Percentiles rank a stretch among this genome's conserved stretches.
Evolutionary conservation across 2,113 vertebrate genomes (phyloP).

Genomic region (Carassius gibelio): DNA sequence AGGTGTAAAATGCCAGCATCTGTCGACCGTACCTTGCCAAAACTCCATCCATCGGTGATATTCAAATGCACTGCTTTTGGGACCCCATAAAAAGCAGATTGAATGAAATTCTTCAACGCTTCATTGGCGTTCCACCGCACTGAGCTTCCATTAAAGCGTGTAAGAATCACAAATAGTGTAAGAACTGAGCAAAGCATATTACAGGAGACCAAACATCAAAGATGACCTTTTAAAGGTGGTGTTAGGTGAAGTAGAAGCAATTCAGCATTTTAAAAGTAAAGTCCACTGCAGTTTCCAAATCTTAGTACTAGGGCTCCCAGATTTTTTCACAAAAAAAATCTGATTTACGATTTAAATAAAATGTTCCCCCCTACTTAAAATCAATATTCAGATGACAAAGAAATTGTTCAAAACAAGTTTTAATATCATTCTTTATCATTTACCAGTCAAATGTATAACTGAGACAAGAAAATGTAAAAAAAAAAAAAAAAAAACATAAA

Average conservation of each 20-base stretch:
- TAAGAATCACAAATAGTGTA: background rate
- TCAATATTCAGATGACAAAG: no score
- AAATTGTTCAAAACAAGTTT: no score
- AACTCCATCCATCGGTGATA: background rate
- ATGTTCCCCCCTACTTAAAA: no score
- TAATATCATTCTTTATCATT: no score
- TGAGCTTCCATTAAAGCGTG: background rate
- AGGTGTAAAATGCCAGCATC: conserved; percentile 46
- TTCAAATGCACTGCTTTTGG: conserved; percentile 23
- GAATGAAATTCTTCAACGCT: conserved; percentile 8
- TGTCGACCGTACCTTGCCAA: conserved; percentile 26
- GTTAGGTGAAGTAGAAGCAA: conserved; percentile 24
- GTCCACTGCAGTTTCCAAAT: background rate
- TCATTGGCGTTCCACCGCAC: conserved; percentile 2
- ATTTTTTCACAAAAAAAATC: no score
- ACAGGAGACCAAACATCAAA: conserved; percentile 3
- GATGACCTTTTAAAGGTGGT: conserved; percentile 10
- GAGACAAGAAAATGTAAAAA: no score
- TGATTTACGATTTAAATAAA: no score
- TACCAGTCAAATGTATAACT: no score
- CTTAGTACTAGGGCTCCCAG: no score
- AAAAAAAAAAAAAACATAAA: no score
- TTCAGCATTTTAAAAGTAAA: background rate
- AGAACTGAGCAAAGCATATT: background rate
- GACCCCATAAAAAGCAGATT: background rate